phyloP scores from a whole-genome alignment of 2,113 vertebrate genomes.

The Actinemys pallida region DNA sequence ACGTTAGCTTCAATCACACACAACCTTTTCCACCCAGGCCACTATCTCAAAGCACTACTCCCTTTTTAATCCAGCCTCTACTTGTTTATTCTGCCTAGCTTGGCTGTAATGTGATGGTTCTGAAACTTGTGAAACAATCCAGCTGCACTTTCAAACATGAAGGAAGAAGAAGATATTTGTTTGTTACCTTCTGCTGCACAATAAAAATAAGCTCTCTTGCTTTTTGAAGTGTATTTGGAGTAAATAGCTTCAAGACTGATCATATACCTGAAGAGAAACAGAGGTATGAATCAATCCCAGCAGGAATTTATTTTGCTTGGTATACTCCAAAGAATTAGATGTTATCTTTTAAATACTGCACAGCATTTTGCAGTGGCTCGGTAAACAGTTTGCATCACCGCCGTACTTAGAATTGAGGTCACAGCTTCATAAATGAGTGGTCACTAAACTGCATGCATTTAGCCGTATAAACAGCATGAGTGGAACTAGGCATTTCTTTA shows the following conservation, averaged over 20 bases:
- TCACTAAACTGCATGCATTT: background rate
- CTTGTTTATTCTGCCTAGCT: background rate
- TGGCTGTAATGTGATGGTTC: background rate
- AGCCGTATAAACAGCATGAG: background rate
- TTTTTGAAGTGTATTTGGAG: background rate
- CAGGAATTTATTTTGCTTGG: conserved; percentile 10
- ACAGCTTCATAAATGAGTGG: conserved; percentile 27
- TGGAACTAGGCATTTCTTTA: background rate
- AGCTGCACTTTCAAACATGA: background rate
- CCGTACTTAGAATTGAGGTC: background rate
- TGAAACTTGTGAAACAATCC: background rate
- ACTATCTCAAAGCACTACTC: background rate
- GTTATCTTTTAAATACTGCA: background rate
- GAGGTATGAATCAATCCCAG: background rate
- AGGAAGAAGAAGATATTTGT: background rate
- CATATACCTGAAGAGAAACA: background rate
- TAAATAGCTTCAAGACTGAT: background rate
- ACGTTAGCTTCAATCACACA: background rate
- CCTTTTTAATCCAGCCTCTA: background rate
- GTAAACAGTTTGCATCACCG: background rate
- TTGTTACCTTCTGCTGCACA: background rate
- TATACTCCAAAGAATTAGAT: background rate
- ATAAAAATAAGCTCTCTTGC: background rate
- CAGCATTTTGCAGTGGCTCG: background rate
- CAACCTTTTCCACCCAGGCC: background rate